Conservation (phyloP, 2,113 vertebrate species). For the Hippocampus zosterae region DNA sequence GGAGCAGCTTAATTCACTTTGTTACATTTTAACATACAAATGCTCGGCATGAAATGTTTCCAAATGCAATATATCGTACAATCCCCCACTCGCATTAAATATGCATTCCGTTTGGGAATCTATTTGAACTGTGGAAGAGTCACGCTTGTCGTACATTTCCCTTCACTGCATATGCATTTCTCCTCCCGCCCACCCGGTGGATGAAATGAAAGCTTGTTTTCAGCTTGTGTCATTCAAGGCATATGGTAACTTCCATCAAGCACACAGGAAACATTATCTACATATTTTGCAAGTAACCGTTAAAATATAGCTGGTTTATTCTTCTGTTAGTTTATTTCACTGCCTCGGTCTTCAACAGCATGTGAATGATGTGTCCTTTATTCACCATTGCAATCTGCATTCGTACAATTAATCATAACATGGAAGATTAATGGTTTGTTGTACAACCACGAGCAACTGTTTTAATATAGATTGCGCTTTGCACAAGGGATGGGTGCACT, state of each 20-base stretch:
- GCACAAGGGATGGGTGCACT: slow-evolving; percentile 44
- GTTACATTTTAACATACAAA: slow-evolving; percentile 25
- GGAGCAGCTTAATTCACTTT: slow-evolving; percentile 26
- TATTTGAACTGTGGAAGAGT: slow-evolving; percentile 42
- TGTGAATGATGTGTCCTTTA: slow-evolving; percentile 34
- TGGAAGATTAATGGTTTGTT: slow-evolving; percentile 48
- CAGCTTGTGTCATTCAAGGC: slow-evolving; percentile 33
- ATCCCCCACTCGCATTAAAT: slow-evolving; percentile 37
- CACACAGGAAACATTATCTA: slow-evolving; percentile 8
- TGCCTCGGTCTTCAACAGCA: neutral
- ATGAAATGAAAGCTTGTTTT: slow-evolving; percentile 40
- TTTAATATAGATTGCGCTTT: slow-evolving; percentile 53
- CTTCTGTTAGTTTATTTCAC: neutral
- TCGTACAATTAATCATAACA: slow-evolving; percentile 50
- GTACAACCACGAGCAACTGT: slow-evolving; percentile 25
- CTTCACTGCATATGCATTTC: slow-evolving; percentile 56
- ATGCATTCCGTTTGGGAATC: slow-evolving; percentile 32
- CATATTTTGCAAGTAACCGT: slow-evolving; percentile 10
- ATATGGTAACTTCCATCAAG: slow-evolving; percentile 25
- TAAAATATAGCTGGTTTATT: slow-evolving; percentile 5
- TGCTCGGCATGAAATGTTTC: slow-evolving; percentile 1
- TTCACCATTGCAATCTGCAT: slow-evolving; percentile 45
- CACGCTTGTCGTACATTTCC: slow-evolving; percentile 44
- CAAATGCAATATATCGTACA: slow-evolving; percentile 28
- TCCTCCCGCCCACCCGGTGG: slow-evolving; percentile 50